These are phyloP conservation scores for Eupithecia tripunctaria DNA, from an alignment of 2,888 invertebrate genomes.

Conservation along the genomic window DNA sequence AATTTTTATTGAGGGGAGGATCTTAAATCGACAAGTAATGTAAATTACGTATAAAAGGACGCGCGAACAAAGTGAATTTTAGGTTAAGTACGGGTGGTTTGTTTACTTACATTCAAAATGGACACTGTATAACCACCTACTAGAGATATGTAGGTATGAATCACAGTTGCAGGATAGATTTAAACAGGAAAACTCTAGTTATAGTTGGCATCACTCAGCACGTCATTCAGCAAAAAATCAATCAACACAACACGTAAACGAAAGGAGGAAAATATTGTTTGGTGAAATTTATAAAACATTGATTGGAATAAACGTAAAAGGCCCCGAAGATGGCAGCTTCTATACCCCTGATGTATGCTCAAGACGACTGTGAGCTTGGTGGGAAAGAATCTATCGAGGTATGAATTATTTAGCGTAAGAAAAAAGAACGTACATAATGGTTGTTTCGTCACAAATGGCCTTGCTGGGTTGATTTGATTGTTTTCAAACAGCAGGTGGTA, in stretches of 20 bases:
- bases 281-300: slow-evolving; percentile 1
- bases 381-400: slow-evolving; percentile 85
- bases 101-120: no score
- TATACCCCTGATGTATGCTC: slow-evolving; percentile 85
- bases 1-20: no score
- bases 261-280: slow-evolving; percentile 19
- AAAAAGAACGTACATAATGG: background rate
- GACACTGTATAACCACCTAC: no score
- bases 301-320: slow-evolving; percentile 13
- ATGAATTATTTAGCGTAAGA: slow-evolving; percentile 38
- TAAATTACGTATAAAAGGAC: no score
- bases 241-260: slow-evolving; percentile 38
- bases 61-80: no score
- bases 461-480: slow-evolving; percentile 27
- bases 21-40: no score
- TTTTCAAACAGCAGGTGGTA: slow-evolving; percentile 29
- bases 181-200: no score
- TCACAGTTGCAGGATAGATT: no score
- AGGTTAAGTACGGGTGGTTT: no score
- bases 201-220: background rate
- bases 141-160: no score
- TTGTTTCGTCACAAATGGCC: slow-evolving; percentile 33
- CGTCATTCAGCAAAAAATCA: background rate
- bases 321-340: slow-evolving; percentile 54
- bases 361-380: slow-evolving; percentile 87